These are phyloP conservation scores for Tragelaphus scriptus DNA, from an alignment of 2,113 vertebrate species.

Conservation along the genomic window DNA sequence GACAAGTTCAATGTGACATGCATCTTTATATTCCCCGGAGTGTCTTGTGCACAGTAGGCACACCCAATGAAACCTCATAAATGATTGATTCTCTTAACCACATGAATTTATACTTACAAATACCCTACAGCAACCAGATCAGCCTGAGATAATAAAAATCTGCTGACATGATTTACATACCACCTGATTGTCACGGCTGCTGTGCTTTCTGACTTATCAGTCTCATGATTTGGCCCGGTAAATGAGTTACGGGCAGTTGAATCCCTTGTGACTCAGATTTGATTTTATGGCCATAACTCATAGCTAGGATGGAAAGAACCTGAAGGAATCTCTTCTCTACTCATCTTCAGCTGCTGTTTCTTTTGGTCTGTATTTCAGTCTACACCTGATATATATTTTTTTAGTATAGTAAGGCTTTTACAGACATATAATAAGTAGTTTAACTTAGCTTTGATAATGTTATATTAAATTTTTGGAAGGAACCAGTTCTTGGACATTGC, in stretches of 20 bases:
- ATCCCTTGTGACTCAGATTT: conserved; percentile 38
- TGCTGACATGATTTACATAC: conserved; percentile 29
- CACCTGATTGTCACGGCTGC: not conserved
- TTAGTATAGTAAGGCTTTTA: not conserved
- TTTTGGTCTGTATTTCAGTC: conserved; percentile 14
- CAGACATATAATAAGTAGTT: not conserved
- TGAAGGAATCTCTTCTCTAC: not conserved
- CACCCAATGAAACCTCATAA: not conserved
- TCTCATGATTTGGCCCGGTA: not conserved
- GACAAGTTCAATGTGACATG: not conserved
- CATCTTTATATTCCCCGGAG: not conserved
- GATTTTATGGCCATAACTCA: conserved; percentile 32
- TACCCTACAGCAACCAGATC: not conserved
- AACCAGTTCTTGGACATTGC: not conserved
- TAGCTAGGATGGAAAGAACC: not conserved
- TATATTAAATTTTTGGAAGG: not conserved
- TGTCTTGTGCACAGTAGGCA: not conserved
- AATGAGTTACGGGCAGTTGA: conserved; percentile 30
- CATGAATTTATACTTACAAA: not conserved
- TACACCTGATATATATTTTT: not conserved
- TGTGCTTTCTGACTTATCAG: not conserved
- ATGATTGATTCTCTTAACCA: conserved; percentile 5
- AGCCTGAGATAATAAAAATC: not conserved
- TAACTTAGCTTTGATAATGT: not conserved
- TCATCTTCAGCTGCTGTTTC: not conserved